phyloP scores from a whole-genome alignment of 53 echinoderm and acorn worm species.

The Stichopus horrens region DNA sequence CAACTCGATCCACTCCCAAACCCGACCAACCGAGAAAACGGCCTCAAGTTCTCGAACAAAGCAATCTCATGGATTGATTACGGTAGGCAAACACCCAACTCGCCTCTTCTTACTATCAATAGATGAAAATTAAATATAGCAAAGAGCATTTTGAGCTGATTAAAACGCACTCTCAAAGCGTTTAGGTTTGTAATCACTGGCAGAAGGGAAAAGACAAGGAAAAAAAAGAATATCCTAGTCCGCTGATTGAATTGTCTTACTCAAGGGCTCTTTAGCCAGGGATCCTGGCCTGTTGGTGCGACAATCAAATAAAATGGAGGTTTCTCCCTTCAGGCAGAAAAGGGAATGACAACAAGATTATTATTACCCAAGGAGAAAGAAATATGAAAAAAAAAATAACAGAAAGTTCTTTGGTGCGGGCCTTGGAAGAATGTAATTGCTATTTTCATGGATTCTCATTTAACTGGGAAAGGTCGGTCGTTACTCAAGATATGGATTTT shows the following conservation, averaged over 20 bases:
- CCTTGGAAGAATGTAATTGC: constrained; percentile 12
- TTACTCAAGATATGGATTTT: constrained; percentile 28
- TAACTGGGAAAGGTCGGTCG: constrained; percentile 29
- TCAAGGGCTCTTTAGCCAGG: constrained; percentile 33
- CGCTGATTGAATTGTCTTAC: constrained; percentile 35
- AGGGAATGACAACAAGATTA: constrained; percentile 37
- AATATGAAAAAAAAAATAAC: background rate
- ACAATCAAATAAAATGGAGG: constrained; percentile 44
- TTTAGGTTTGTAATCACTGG: constrained; percentile 38
- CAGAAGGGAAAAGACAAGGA: background rate
- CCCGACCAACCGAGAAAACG: constrained; percentile 40
- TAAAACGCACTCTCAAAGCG: constrained; percentile 45
- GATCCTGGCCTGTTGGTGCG: constrained; percentile 27
- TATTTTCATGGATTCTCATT: constrained; percentile 32
- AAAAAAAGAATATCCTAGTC: background rate
- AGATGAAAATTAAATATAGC: constrained; percentile 47
- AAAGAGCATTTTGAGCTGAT: constrained; percentile 44
- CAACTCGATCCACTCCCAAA: constrained; percentile 31
- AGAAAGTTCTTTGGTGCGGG: constrained; percentile 18
- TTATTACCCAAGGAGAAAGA: constrained; percentile 15
- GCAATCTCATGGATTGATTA: constrained; percentile 38
- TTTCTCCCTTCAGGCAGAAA: constrained; percentile 26
- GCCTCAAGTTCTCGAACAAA: constrained; percentile 35
- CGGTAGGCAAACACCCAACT: constrained; percentile 31
- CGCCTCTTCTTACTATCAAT: constrained; percentile 37